Evolutionary conservation across 2,113 vertebrate species (phyloP), one percentile per base, ranked within the genome.

Genomic region (Aegithalos caudatus): DNA sequence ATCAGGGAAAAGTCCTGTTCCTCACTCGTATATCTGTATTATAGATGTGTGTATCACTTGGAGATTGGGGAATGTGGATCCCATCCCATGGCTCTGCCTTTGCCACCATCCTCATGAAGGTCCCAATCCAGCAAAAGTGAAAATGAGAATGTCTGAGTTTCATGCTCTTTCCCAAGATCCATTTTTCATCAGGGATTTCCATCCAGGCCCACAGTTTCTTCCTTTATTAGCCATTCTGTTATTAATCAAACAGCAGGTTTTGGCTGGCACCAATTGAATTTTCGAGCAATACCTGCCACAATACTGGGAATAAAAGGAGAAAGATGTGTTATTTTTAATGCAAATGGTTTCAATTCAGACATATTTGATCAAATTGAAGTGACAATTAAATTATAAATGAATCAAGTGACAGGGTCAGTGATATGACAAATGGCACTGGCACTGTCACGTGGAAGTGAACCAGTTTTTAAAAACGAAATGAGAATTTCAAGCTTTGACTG

Each of bases 231-330:
- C 88, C 64, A 33, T 50, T 44, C 88, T 42, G 60, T 83, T 71
- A 86, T 92, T 90, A 96, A 94, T 94, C 67, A 94, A 72, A 28
- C 60, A 61, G 65, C 64, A 88, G 69, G 74, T 81, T 93, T 92
- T 62, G 67, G 66, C 85, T 66, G 78, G 84, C 73, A 14, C 57
- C 40, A 69, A 86, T 60, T 70, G 66, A 76, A 82, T 90, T 81
- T 81, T 23, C 8, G 2, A 70, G 81, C n/a, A 62, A 61, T 28
- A 81, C 86, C 90, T 94, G 69, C 88, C 53, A 70, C 67, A 42
- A 35, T 7, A 7, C 23, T 16, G 69, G 81, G 84, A 69, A 42
- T 50, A 29, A 66, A 77, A 77, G 82, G 50, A 48, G 35, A 64
- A 76, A 35, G 62, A 50, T 84, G 73, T 67, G 45, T 90, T 86